These are phyloP conservation scores for Todus mexicanus DNA, from an alignment of 2,797 vertebrate species.

Conservation along the genomic window DNA sequence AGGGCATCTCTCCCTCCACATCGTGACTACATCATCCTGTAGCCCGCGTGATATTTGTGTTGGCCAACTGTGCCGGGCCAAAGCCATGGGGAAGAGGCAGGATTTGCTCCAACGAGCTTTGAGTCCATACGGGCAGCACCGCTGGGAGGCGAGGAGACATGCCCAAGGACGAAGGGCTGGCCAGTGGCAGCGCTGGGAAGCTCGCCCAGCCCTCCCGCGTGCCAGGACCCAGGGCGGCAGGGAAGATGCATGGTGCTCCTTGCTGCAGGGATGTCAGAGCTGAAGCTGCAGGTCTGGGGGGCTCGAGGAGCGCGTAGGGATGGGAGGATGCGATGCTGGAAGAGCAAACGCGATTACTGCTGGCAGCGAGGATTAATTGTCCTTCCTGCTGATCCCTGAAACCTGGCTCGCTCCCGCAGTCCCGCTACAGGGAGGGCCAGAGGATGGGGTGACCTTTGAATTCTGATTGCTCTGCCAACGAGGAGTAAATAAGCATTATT, in stretches of 20 bases:
- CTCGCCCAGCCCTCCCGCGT: background rate
- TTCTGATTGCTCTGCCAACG: background rate
- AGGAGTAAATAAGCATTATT: background rate
- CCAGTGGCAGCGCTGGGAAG: background rate
- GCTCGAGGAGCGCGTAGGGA: accelerated
- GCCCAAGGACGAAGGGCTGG: background rate
- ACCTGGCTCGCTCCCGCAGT: background rate
- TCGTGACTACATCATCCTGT: background rate
- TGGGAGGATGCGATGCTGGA: background rate
- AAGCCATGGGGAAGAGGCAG: accelerated
- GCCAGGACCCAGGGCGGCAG: background rate
- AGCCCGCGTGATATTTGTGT: accelerated
- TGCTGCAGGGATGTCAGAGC: background rate
- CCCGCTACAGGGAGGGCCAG: background rate
- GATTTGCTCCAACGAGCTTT: background rate
- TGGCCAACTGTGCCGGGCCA: accelerated
- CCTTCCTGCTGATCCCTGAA: background rate
- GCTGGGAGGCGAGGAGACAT: background rate
- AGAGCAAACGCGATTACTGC: background rate
- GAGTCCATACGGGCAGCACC: accelerated
- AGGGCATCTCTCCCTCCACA: background rate
- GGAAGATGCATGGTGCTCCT: background rate
- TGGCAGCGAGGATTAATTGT: background rate
- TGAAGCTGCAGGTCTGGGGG: background rate
- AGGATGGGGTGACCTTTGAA: conserved; percentile 17